Evolutionary conservation across 1,140 invertebrate species (phyloP).

Genomic region (Daktulosphaira vitifoliae): DNA sequence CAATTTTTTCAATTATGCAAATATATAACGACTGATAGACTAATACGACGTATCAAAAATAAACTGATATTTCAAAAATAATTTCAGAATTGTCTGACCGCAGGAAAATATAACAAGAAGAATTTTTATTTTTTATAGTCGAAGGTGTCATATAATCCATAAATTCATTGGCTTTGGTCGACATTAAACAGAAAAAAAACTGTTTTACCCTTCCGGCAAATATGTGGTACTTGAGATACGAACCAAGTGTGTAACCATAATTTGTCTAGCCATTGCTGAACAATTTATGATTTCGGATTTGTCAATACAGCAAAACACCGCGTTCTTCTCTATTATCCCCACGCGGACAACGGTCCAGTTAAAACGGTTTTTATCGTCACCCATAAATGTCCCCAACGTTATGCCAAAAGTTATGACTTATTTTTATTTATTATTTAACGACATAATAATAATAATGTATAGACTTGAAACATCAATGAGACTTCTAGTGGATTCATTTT

Average conservation of each 20-base stretch:
- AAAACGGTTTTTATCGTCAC: conserved; percentile 21
- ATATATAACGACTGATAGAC: too few species aligned
- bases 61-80: too few species aligned
- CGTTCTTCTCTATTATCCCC: background rate
- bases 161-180: too few species aligned
- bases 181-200: too few species aligned
- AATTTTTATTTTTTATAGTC: too few species aligned
- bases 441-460: conserved; percentile 25
- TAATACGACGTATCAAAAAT: too few species aligned
- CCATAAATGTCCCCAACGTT: conserved; percentile 12
- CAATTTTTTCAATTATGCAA: too few species aligned
- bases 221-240: too few species aligned
- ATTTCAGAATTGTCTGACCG: too few species aligned
- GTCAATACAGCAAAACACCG: conserved; percentile 22
- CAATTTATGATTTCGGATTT: conserved; percentile 13
- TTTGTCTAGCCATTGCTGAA: background rate
- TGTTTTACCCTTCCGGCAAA: too few species aligned
- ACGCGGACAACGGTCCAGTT: background rate
- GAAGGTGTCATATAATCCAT: too few species aligned
- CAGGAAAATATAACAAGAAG: too few species aligned
- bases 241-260: background rate
- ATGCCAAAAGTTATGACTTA: conserved; percentile 32
- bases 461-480: conserved; percentile 23
- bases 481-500: background rate
- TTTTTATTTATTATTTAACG: conserved; percentile 1